These are phyloP conservation scores for Coccyzus lansbergi DNA, from an alignment of 2,797 vertebrate species.

Conservation along the genomic window DNA sequence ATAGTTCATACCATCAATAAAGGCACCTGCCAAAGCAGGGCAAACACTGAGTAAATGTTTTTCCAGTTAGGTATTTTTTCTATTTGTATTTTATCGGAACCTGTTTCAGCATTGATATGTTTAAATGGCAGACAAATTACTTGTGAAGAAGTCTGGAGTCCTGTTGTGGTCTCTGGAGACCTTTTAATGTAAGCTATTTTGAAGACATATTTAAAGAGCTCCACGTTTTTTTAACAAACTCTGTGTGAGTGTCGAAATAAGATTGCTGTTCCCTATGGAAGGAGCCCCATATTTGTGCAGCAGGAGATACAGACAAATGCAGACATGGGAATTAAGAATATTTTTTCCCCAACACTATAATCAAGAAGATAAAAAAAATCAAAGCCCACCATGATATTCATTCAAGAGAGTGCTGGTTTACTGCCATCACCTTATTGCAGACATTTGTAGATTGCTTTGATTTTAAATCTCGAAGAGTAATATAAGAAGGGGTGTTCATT, in stretches of 20 bases:
- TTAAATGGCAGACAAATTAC: neutral
- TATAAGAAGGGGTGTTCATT: neutral
- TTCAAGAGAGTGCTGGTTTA: neutral
- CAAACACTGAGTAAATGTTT: neutral
- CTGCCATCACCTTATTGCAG: neutral
- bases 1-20: neutral
- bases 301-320: neutral
- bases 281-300: neutral
- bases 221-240: neutral
- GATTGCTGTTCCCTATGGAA: neutral
- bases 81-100: neutral
- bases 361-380: neutral
- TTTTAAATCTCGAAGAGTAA: neutral
- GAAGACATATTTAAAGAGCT: neutral
- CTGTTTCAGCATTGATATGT: neutral
- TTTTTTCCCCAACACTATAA: neutral
- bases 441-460: neutral
- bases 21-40: neutral
- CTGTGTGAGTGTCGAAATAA: neutral
- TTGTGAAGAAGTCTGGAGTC: neutral
- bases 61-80: neutral
- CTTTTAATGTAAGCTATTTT: conserved; percentile 7
- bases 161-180: neutral
- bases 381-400: neutral
- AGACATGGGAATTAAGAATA: neutral